phyloP scores from a whole-genome alignment of 1,140 invertebrate species.

The Heterodera schachtii region DNA sequence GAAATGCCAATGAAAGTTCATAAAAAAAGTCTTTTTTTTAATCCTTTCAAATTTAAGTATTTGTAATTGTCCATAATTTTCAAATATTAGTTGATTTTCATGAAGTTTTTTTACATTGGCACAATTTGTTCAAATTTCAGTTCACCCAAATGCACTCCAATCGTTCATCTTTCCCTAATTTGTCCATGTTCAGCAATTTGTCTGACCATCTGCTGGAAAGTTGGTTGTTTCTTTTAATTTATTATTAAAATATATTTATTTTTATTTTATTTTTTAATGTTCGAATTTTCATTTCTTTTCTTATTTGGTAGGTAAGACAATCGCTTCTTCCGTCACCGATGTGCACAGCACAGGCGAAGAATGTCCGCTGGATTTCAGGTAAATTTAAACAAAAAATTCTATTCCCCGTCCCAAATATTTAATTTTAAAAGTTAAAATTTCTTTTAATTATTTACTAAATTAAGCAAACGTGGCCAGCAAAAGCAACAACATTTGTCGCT shows the following conservation, averaged over 20 bases:
- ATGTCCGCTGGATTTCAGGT: slow-evolving; percentile 10
- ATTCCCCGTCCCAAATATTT: not conserved
- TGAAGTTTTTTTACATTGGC: not conserved
- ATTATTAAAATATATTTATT: not conserved
- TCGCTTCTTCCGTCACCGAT: not conserved
- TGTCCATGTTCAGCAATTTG: not conserved
- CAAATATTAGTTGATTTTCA: not conserved
- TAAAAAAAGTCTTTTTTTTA: not conserved
- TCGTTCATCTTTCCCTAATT: not conserved
- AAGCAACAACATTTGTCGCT: not conserved
- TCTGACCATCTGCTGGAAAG: not conserved
- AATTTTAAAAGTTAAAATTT: not conserved
- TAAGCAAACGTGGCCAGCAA: not conserved
- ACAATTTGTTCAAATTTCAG: not conserved
- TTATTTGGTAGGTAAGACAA: too few species aligned
- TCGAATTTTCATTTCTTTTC: too few species aligned
- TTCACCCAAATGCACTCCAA: not conserved
- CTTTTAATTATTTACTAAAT: not conserved
- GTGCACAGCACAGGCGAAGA: not conserved
- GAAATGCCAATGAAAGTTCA: not conserved
- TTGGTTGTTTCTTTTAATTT: too few species aligned
- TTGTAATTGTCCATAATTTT: too few species aligned
- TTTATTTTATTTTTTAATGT: not conserved
- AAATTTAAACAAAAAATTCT: not conserved
- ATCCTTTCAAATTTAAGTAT: not conserved